Evolutionary conservation across 2,888 invertebrate genomes (phyloP), one percentile per base, ranked within the genome.

Genomic region (Sinentomon sp.): DNA sequence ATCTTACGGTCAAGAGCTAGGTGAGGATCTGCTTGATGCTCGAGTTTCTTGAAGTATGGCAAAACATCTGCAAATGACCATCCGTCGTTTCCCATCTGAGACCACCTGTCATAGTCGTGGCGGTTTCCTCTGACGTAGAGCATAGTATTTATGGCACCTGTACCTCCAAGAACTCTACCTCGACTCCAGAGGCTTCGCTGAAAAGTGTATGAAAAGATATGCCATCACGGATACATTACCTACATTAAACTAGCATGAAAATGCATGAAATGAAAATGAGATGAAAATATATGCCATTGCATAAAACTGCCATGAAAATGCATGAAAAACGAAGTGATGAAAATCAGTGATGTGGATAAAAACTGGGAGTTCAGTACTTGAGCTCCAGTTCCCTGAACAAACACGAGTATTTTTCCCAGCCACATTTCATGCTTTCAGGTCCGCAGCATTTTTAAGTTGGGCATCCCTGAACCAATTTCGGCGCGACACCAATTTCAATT

Each of bases 51-150:
- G 24, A 42, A 42, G 17, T 40, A 42, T 6, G 35, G 37, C 4
- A 42, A 18, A 18, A 42, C 34, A 17, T 40, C 40, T n/a, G 34
- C 30, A 28, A 36, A 42, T 3, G 38, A 28, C 42, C 42, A 42
- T n/a, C 40, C 42, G 16, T 17, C 17, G 30, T 41, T 41, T 5
- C 40, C 42, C 19, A 71, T 58, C 0, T 64, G 60, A 22, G 72
- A 75, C 87, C 87, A 89, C 32, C 71, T 64, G 51, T 85, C 75
- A 49, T 65, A 89, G 52, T 87, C 85, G 2, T 73, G 58, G 34
- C 64, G 62, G 51, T 83, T 83, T 1, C 87, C 87, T 38, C 87
- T 59, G 26, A 85, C 67, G 50, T 89, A 87, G 1, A 83, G 61
- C 83, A 85, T 83, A 2, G 56, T 64, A 48, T 72, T 72, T 3